phyloP scores from a whole-genome alignment of 2,888 invertebrate genomes.

The Beris morrisii region DNA sequence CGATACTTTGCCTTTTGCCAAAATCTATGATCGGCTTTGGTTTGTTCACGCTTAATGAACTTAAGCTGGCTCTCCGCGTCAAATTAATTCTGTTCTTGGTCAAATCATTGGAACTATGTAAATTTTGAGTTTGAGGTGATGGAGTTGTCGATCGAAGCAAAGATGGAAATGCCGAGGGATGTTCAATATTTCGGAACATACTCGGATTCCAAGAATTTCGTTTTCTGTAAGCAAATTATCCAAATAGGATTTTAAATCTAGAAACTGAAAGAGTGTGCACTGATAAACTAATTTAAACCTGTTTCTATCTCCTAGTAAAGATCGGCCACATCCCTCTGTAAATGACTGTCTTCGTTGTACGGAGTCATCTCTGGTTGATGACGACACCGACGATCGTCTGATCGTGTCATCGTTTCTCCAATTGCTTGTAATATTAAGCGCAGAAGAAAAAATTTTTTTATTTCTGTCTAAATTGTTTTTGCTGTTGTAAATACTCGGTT shows the following conservation, averaged over 20 bases:
- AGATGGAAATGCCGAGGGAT: conserved; percentile 73
- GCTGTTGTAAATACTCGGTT: conserved; percentile 29
- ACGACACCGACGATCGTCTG: conserved; percentile 22
- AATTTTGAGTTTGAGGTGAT: conserved; percentile 58
- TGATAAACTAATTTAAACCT: conserved; percentile 29
- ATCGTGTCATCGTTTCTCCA: conserved; percentile 13
- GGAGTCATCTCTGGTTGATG: conserved; percentile 27
- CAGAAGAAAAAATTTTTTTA: conserved; percentile 47
- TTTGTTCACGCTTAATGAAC: conserved; percentile 2
- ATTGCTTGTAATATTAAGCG: conserved; percentile 18
- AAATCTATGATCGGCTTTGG: conserved; percentile 20
- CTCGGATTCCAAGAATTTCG: conserved; percentile 37
- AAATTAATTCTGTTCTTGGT: conserved; percentile 15
- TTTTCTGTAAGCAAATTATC: conserved; percentile 35
- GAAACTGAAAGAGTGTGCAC: background rate
- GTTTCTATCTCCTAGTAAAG: conserved; percentile 25
- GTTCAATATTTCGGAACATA: conserved; percentile 61
- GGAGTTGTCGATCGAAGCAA: conserved; percentile 59
- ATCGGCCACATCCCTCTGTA: conserved; percentile 33
- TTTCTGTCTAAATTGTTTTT: conserved; percentile 23
- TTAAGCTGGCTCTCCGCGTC: conserved; percentile 17
- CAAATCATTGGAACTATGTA: conserved; percentile 50
- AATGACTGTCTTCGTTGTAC: conserved; percentile 35
- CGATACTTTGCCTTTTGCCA: conserved; percentile 35
- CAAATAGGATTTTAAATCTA: conserved; percentile 1